Evolutionary conservation across 2,797 vertebrate genomes (phyloP), one percentile per base, ranked within the genome.

Genomic region (Lacerta agilis): DNA sequence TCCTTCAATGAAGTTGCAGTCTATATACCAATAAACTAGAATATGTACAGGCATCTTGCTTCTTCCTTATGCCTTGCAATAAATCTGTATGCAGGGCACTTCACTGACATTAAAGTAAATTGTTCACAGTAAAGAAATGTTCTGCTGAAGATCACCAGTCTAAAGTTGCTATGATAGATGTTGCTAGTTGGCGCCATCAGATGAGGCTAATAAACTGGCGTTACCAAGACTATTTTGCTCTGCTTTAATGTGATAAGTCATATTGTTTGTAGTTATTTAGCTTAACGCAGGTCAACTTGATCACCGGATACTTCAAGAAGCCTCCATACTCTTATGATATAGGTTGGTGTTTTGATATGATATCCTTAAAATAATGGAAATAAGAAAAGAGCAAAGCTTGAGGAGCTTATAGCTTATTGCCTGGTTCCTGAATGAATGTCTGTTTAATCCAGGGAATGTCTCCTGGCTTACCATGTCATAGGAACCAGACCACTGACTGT

Each of bases 281-380:
- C 49, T 83, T 90, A 91, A 85, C 86, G 87, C 82, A 77, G n/a
- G 36, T 18, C 23, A 55, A 15, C 43, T 10, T 58, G 4, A 10
- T 55, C 8, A 81, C 81, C 89, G 72, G 0, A 18, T 87, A 55
- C 11, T 1, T 93, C 73, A 83, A 88, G 76, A 76, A 3, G n/a
- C 1, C 36, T 82, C 88, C 85, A 94, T 81, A 64, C 85, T 87
- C 41, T 79, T 91, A 92, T 67, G n/a, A 45, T 5, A 64, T 83
- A 92, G 89, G 86, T 89, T 92, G 82, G 25, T 86, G 1, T 55
- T 81, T 87, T 86, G 87, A 86, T 87, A 10, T 8, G 38, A 38
- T 90, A 38, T 89, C 1, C 0, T 0, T 58, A 18, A 20, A 79
- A 29, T 58, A n/a, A 41, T 45, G 85, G 89, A 78, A 41, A 86